Base-by-base conservation (phyloP, 1,140 invertebrate species). In the Ditylenchus dipsaci region DNA sequence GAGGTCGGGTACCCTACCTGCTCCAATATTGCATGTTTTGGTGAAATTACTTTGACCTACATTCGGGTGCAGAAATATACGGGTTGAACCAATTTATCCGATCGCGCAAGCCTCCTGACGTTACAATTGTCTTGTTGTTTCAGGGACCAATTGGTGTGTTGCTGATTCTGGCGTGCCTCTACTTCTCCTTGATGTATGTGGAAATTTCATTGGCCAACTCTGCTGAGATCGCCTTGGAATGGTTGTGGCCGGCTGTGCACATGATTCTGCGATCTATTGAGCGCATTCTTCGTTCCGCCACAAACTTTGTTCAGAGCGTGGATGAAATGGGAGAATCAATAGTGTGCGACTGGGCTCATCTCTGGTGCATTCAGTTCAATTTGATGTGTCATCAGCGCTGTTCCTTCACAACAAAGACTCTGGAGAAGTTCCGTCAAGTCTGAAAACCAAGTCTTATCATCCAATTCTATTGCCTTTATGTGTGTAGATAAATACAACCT, bases 381-480 rank as follows among this genome's bases (percentile, higher is more conserved):
- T 65, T 56, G 63, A 65, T 65, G 63, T 65, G 63, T 29, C 42
- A 56, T 56, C 63, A 29, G n/a, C 63, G 63, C 42, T 65, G 63
- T 38, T 56, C 42, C 15, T 65, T 65, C 63, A 65, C 63, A 23
- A 21, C 63, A 1, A 61, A 23, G 26, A 65, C 42, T n/a, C 63
- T 65, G 42, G 63, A 65, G 33, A 38, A 38, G 33, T 38, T 38
- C 33, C 33, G 33, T 11, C 33, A 38, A 38, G 11, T 38, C 11
- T 38, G 11, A 38, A 5, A 38, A 38, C n/a, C 11, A 38, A 5
- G 33, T 38, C 33, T 38, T 38, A 38, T 38, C 11, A 5, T 11
- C 3, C 33, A 5, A 11, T 38, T 11, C 33, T 38, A 11, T 38
- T 5, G 11, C 33, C 11, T 38, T 38, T n/a, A n/a, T 38, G 33